Percentiles rank a stretch among this genome's conserved stretches.
Evolutionary conservation across 2,797 vertebrate genomes (phyloP).

Genomic region (Parauchenoglanis ngamensis): DNA sequence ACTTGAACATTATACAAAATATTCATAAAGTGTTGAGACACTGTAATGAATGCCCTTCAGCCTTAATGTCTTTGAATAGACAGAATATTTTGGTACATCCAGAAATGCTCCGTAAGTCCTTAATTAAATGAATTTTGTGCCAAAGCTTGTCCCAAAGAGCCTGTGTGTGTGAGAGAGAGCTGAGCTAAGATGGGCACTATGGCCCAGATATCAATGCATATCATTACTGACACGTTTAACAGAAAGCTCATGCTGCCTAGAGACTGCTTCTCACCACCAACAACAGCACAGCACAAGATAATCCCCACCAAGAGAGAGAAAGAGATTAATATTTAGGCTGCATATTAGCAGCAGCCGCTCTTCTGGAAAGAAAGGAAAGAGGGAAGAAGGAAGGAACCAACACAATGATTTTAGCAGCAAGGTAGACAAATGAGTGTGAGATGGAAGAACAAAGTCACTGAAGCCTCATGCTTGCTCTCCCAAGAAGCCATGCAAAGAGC

Average conservation of each 20-base stretch:
- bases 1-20: not conserved
- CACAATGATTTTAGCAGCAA: slow-evolving; percentile 42
- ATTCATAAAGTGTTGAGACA: not conserved
- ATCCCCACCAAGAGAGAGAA: slow-evolving; percentile 46
- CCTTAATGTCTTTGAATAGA: not conserved
- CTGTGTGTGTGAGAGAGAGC: slow-evolving; percentile 42
- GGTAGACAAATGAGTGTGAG: slow-evolving; percentile 49
- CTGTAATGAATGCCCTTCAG: not conserved
- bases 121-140: slow-evolving; percentile 63
- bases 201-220: not conserved
- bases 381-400: slow-evolving; percentile 5
- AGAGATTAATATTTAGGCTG: slow-evolving; percentile 39
- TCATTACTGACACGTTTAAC: slow-evolving; percentile 33
- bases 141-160: slow-evolving; percentile 49
- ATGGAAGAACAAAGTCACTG: slow-evolving; percentile 50
- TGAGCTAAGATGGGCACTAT: slow-evolving; percentile 8
- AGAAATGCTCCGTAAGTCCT: slow-evolving; percentile 51
- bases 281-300: slow-evolving; percentile 63
- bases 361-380: slow-evolving; percentile 25
- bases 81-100: slow-evolving; percentile 43
- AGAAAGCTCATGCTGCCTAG: slow-evolving; percentile 62
- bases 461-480: slow-evolving; percentile 39
- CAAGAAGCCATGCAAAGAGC: slow-evolving; percentile 34
- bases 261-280: slow-evolving; percentile 63
- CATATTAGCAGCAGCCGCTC: slow-evolving; percentile 45